phyloP scores from a whole-genome alignment of 2,113 vertebrate genomes.

The Maccullochella peelii region DNA sequence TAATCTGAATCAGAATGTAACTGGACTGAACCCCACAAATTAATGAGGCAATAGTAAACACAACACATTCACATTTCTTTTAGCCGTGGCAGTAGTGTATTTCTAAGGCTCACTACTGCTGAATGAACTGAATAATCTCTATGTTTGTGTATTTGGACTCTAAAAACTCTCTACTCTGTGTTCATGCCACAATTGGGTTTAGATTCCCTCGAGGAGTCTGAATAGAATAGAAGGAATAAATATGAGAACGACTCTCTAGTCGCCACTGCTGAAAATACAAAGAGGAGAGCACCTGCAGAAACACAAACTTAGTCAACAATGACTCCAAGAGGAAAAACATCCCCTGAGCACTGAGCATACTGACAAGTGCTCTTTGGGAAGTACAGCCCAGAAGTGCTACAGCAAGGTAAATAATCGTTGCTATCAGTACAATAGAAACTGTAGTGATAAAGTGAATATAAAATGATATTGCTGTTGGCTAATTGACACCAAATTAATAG shows the following conservation, averaged over 20 bases:
- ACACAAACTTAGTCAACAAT: not conserved
- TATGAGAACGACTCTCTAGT: not conserved
- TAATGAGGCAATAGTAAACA: not conserved
- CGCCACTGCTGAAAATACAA: not conserved
- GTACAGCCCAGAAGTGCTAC: not conserved
- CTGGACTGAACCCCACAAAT: not conserved
- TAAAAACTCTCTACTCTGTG: not conserved
- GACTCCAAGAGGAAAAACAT: not conserved
- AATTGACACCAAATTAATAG: not conserved
- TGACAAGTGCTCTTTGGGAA: not conserved
- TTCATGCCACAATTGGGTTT: not conserved
- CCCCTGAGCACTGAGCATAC: not conserved
- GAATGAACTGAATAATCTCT: constrained; percentile 1
- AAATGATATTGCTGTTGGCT: not conserved
- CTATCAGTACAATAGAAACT: not conserved
- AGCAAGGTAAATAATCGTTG: not conserved
- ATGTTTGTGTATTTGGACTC: not conserved
- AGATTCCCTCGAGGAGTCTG: not conserved
- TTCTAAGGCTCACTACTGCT: not conserved
- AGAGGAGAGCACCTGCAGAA: not conserved
- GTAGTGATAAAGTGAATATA: not conserved
- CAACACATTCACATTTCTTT: not conserved
- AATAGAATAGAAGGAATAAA: constrained; percentile 3
- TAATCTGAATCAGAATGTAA: not conserved
- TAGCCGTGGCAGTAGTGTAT: not conserved